A percentile compares a stretch with the other conserved stretches of the same genome.
These are phyloP conservation scores for Lerista edwardsae DNA, from an alignment of 2,797 vertebrate genomes.

Conservation along the genomic window DNA sequence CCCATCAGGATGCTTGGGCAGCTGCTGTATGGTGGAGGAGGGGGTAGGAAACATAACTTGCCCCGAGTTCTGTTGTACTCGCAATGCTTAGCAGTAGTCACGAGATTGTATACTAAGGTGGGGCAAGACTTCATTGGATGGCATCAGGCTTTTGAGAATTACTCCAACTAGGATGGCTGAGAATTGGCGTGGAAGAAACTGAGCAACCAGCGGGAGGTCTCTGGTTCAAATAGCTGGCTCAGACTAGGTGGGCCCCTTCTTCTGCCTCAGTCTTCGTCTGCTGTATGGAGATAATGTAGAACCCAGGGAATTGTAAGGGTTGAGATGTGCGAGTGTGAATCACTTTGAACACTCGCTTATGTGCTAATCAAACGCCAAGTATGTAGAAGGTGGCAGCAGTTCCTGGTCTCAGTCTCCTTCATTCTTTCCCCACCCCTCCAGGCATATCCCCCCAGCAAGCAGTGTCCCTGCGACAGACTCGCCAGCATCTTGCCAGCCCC, in stretches of 20 bases:
- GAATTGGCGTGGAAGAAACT: background rate
- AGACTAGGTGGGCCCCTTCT: background rate
- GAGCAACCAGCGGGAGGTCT: background rate
- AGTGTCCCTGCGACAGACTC: background rate
- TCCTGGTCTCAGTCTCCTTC: background rate
- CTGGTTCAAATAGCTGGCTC: background rate
- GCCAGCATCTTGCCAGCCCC: background rate
- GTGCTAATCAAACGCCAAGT: background rate
- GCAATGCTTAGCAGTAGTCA: too few relatives aligned
- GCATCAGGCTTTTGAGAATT: background rate
- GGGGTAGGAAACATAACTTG: too few relatives aligned
- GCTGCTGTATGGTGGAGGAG: too few relatives aligned
- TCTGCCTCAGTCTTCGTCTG: background rate
- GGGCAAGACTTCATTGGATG: background rate
- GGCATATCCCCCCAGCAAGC: background rate
- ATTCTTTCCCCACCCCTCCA: background rate
- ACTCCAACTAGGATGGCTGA: background rate
- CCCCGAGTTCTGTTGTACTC: too few relatives aligned
- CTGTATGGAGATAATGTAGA: background rate
- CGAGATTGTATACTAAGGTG: background rate
- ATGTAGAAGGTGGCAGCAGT: background rate
- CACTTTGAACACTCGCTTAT: background rate
- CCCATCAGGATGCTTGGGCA: too few relatives aligned
- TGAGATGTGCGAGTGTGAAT: background rate
- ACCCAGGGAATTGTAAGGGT: background rate